Base-by-base conservation (phyloP, 2,888 invertebrate species). In the Incurvaria masculella region DNA sequence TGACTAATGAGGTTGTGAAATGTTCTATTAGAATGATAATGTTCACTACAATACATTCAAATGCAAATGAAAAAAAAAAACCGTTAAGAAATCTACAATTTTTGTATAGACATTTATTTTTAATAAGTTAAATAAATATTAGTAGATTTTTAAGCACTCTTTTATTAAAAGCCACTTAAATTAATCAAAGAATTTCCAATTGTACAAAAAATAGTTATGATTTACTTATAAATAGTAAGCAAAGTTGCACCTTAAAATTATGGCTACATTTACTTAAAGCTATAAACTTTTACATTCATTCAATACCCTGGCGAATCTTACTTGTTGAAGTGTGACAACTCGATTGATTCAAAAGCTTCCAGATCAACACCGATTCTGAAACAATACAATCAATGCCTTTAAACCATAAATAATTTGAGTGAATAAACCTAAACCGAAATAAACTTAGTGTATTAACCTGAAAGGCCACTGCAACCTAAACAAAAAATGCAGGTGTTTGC, bases 291-390 rank as follows among this genome's bases (percentile, higher is more conserved):
- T n/a, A n/a, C n/a, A n/a, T n/a, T n/a, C n/a, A 40, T 40, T 40
- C 16, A 5, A 40, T 5, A 40, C 5, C 40, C 6, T n/a, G 18
- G n/a, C 27, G 14, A 27, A 5, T 49, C 55, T 67, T 69, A 81
- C 55, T 80, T 73, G 58, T 81, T 84, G 59, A 86, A 76, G 61
- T 82, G 83, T 51, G 84, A 84, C 44, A 81, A 82, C 65, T 87
- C 86, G 63, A 87, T 72, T 1, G 81, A 81, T 52, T 81, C 79
- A 60, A 75, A 86, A 1, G 79, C 74, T 27, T 79, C 79, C 55
- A 87, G 60, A 41, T 82, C 69, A 21, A 84, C 72, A 44, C 73
- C 72, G 57, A 84, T 72, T 55, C 87, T 87, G 76, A 50, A 81
- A 81, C 52, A 58, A 57, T n/a, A n/a, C n/a, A n/a, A n/a, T n/a